Conservation (phyloP, 2,888 invertebrate species). For the Lycia hirtaria region DNA sequence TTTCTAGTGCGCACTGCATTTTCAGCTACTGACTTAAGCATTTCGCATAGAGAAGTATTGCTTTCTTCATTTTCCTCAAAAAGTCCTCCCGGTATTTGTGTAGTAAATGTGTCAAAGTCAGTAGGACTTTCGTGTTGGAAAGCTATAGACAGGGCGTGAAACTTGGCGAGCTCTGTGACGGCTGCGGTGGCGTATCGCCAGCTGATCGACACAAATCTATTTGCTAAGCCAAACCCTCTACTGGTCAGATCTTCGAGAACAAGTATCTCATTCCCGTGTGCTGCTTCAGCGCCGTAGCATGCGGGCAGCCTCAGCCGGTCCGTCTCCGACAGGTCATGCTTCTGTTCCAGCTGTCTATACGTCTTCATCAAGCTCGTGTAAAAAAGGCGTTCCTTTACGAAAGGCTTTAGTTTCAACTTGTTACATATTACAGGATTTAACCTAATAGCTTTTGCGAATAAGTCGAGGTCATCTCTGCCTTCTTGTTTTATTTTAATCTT, state of each 20-base stretch:
- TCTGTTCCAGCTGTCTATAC: slow-evolving; percentile 8
- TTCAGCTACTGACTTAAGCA: slow-evolving; percentile 1
- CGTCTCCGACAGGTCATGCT: neutral
- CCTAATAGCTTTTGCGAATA: slow-evolving; percentile 8
- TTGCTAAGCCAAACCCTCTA: neutral
- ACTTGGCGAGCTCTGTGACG: slow-evolving; percentile 12
- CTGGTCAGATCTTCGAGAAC: neutral
- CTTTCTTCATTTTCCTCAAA: neutral
- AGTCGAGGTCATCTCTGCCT: neutral
- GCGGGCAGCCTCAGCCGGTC: neutral
- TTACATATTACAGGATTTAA: neutral
- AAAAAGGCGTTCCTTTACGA: neutral
- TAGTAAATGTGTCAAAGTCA: neutral
- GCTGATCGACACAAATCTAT: neutral
- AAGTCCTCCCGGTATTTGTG: neutral
- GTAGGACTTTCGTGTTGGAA: neutral
- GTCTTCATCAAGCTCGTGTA: neutral
- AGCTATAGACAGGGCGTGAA: slow-evolving; percentile 13
- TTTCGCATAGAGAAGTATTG: neutral
- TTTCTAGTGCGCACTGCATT: neutral
- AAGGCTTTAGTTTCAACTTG: neutral
- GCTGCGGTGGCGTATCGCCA: slow-evolving; percentile 11
- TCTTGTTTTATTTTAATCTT: neutral
- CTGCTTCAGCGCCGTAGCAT: slow-evolving; percentile 1
- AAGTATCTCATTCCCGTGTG: neutral